Base-by-base conservation (phyloP, 2,888 invertebrate species). In the Colostygia pectinataria region DNA sequence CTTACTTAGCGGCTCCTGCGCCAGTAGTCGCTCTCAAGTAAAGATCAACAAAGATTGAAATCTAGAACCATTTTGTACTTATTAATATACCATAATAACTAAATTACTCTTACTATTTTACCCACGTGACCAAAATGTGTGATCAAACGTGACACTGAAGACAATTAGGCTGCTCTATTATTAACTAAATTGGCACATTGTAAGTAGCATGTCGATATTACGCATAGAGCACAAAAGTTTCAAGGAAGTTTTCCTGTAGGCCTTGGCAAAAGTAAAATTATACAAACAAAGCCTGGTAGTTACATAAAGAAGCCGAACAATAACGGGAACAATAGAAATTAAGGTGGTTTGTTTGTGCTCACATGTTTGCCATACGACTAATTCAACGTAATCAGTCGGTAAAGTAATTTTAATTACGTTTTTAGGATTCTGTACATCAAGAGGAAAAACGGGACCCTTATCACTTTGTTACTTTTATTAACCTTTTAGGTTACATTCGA, bases 1-100 rank as follows among this genome's bases (percentile, higher is more conserved):
- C 80, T 13, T 80, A 80, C 63, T 71, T 59, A 31, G 78, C 73
- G n/a, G 72, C 78, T 1, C 74, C 86, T 41, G 84, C 85, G 7
- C 83, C 86, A 6, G 39, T 80, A 10, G 58, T 83, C 39, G 82
- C 85, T 51, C 66, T 77, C 43, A 80, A 80, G 65, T 83, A 60
- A 78, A 15, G 71, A 34, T 9, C 49, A 33, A 46, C 48, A 43
- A 57, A 75, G 77, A 83, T 78, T 82, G 74, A 73, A 52, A 53
- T 56, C 55, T 71, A 70, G 63, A 63, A 61, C 62, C 57, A 62
- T 68, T 71, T 69, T 66, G 51, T 70, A 70, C 57, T 36, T 46
- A 59, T 53, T 58, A 18, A 57, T 45, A 50, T 44, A 39, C 34
- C 44, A 12, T 34, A 38, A 53, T 43, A 42, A 49, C 41, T 43